Conservation (phyloP, 2,113 vertebrate genomes). For the Glaucidium brasilianum region DNA sequence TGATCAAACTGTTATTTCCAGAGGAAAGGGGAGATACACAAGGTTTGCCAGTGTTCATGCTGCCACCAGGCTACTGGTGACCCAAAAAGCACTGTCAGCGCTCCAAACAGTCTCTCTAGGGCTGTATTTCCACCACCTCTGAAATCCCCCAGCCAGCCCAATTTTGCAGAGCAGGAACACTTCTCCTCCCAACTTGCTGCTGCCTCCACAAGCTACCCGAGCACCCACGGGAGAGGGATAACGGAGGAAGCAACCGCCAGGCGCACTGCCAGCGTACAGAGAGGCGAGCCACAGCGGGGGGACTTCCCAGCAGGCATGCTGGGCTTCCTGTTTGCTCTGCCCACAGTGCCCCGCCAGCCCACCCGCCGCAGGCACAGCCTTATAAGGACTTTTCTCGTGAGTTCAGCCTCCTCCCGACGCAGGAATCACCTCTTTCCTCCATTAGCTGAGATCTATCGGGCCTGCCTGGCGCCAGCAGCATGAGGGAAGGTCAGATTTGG, state of each 20-base stretch:
- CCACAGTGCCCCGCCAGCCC: not conserved
- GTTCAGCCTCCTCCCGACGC: not conserved
- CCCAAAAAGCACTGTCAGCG: not conserved
- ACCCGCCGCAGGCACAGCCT: not conserved
- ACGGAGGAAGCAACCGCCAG: rapidly evolving
- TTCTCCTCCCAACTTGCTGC: not conserved
- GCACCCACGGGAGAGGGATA: not conserved
- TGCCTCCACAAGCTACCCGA: not conserved
- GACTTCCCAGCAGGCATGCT: not conserved
- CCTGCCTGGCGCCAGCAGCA: not conserved
- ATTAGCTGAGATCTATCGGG: not conserved
- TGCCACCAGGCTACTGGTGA: not conserved
- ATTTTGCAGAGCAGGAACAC: not conserved
- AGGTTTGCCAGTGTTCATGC: rapidly evolving
- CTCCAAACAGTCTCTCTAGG: not conserved
- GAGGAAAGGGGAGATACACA: not conserved
- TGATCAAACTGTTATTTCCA: rapidly evolving
- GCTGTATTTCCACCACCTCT: not conserved
- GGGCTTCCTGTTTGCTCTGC: conserved; percentile 7
- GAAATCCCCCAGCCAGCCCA: not conserved
- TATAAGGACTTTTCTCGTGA: conserved; percentile 13
- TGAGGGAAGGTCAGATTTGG: not conserved
- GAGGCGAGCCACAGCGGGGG: not conserved
- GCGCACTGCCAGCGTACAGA: rapidly evolving
- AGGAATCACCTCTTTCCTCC: not conserved